Percentiles rank a stretch among this genome's conserved stretches.
Conservation (phyloP, 2,888 invertebrate species). For the Ephialtes manifestator region DNA sequence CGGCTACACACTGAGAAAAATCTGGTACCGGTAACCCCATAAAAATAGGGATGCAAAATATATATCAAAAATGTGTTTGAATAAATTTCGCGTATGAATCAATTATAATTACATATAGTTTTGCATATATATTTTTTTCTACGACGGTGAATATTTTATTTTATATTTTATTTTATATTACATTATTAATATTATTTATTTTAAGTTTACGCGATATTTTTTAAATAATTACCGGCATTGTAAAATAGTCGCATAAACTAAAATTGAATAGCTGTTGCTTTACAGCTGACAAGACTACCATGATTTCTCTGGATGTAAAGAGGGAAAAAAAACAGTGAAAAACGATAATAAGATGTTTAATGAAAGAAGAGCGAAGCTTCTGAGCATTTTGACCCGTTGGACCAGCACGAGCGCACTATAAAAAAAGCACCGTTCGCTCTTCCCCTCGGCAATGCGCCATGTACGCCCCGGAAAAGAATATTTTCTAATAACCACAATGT, state of each 20-base stretch:
- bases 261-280: too few species aligned
- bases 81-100: too few species aligned
- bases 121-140: too few species aligned
- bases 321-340: slow-evolving; percentile 26
- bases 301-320: not conserved
- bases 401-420: slow-evolving; percentile 58
- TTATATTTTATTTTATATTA: too few species aligned
- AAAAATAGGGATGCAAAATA: too few species aligned
- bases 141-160: too few species aligned
- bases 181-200: too few species aligned
- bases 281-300: not conserved
- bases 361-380: slow-evolving; percentile 3
- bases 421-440: slow-evolving; percentile 57
- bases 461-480: slow-evolving; percentile 77
- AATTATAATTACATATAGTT: too few species aligned
- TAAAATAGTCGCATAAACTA: too few species aligned
- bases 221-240: too few species aligned
- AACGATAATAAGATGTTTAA: slow-evolving; percentile 6
- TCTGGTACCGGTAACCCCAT: not conserved
- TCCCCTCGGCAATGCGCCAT: slow-evolving; percentile 67
- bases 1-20: slow-evolving; percentile 53
- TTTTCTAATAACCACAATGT: slow-evolving; percentile 86
- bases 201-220: too few species aligned
- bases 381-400: slow-evolving; percentile 20
- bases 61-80: too few species aligned